These are phyloP conservation scores for Stichopus chloronotus DNA, from an alignment of 35 echinoderm and acorn worm species.

Conservation along the genomic window DNA sequence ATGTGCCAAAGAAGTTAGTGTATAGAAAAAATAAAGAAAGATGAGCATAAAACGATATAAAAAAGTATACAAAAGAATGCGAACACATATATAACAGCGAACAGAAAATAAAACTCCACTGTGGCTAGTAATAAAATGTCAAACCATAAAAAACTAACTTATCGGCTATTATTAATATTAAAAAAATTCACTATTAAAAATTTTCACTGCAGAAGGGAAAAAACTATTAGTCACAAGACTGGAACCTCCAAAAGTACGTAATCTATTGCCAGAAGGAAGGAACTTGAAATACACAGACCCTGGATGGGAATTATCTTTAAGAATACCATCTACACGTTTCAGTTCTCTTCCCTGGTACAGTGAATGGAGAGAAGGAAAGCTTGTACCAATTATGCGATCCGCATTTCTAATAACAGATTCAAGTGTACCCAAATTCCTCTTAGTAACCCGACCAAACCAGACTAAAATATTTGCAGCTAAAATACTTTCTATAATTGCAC, in stretches of 20 bases:
- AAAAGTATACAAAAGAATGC: too few relatives aligned
- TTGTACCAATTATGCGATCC: neutral
- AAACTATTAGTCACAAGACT: neutral
- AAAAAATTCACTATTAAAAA: too few relatives aligned
- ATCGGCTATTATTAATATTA: neutral
- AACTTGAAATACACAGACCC: slow-evolving; percentile 19
- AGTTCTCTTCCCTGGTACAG: neutral
- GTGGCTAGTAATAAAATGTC: too few relatives aligned
- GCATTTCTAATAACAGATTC: too few relatives aligned
- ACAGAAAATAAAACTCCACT: too few relatives aligned
- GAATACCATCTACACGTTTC: neutral
- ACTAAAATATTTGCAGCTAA: slow-evolving; percentile 22
- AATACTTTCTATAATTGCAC: too few relatives aligned
- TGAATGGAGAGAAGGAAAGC: slow-evolving; percentile 11
- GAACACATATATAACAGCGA: too few relatives aligned
- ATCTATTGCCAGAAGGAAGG: slow-evolving; percentile 11
- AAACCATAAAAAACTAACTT: too few relatives aligned
- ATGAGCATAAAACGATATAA: too few relatives aligned
- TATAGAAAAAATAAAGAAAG: too few relatives aligned
- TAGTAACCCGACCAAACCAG: neutral
- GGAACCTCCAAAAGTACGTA: neutral
- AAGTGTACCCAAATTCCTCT: neutral
- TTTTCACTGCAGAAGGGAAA: neutral
- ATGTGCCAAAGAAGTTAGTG: too few relatives aligned
- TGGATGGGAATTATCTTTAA: neutral